Evolutionary conservation across 1,140 invertebrate genomes (phyloP).

Genomic region (Agrypnia vestita): DNA sequence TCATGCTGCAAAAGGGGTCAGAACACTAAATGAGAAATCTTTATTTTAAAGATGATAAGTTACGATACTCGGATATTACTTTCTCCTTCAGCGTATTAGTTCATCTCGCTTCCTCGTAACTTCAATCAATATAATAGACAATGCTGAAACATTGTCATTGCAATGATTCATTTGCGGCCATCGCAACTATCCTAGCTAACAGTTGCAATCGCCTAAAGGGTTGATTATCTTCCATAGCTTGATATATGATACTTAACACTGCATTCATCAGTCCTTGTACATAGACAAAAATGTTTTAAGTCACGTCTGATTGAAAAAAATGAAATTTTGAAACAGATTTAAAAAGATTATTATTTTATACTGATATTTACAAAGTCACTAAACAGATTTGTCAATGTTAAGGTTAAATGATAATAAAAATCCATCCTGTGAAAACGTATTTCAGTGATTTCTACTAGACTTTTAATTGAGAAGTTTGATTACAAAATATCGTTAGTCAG

Average conservation of each 20-base stretch:
- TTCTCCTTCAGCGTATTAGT: no score
- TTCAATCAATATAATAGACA: no score
- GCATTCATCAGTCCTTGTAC: not conserved
- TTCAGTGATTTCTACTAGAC: slow-evolving; percentile 43
- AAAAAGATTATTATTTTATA: slow-evolving; percentile 37
- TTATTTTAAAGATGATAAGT: no score
- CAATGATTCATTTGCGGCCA: no score
- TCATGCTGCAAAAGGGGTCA: no score
- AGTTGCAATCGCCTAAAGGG: not conserved
- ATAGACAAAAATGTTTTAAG: slow-evolving; percentile 21
- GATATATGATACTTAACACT: not conserved
- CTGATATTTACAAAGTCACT: slow-evolving; percentile 37
- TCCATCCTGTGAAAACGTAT: slow-evolving; percentile 34
- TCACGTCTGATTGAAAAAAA: slow-evolving; percentile 11
- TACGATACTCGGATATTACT: no score
- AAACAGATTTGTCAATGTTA: slow-evolving; percentile 38
- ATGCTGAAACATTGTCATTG: no score
- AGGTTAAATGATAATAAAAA: slow-evolving; percentile 39
- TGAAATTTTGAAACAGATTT: slow-evolving; percentile 31
- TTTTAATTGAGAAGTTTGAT: slow-evolving; percentile 35
- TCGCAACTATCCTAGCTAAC: no score
- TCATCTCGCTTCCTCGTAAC: no score
- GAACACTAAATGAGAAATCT: no score
- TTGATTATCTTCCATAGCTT: slow-evolving; percentile 28
- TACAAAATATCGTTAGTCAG: slow-evolving; percentile 2